Evolutionary conservation across 2,113 vertebrate genomes (phyloP).

Genomic region (Syngnathoides biaculeatus): DNA sequence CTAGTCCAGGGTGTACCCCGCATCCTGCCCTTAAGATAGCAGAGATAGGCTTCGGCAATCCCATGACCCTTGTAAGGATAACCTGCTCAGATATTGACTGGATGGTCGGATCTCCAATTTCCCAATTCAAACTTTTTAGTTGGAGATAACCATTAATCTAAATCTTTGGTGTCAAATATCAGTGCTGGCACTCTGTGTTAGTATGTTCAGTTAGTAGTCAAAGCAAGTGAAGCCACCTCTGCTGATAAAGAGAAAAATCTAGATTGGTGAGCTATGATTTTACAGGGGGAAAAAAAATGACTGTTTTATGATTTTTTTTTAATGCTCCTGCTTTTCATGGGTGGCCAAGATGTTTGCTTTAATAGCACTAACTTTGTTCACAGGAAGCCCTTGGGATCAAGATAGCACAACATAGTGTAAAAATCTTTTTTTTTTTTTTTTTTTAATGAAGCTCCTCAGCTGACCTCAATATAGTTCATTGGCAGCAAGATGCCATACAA

Average conservation of each 20-base stretch:
- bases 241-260: conserved; percentile 6
- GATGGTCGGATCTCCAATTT: no score
- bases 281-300: no score
- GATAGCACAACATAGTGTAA: neutral
- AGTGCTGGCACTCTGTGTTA: no score
- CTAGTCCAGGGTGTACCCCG: no score
- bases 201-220: conserved; percentile 42
- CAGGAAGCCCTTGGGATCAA: neutral
- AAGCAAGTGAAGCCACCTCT: conserved; percentile 49
- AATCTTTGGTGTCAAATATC: no score
- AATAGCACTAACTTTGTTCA: neutral
- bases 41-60: no score
- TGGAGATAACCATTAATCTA: no score
- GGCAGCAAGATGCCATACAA: neutral
- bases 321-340: conserved; percentile 23
- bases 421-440: neutral
- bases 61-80: no score
- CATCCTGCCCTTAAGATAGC: no score
- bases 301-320: neutral
- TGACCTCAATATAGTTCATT: neutral
- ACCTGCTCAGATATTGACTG: no score
- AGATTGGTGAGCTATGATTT: neutral
- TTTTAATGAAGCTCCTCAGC: neutral
- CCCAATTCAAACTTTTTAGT: no score
- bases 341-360: conserved; percentile 57